These are phyloP conservation scores for Magallana nippona DNA, from an alignment of 2,888 invertebrate genomes.

Conservation along the genomic window DNA sequence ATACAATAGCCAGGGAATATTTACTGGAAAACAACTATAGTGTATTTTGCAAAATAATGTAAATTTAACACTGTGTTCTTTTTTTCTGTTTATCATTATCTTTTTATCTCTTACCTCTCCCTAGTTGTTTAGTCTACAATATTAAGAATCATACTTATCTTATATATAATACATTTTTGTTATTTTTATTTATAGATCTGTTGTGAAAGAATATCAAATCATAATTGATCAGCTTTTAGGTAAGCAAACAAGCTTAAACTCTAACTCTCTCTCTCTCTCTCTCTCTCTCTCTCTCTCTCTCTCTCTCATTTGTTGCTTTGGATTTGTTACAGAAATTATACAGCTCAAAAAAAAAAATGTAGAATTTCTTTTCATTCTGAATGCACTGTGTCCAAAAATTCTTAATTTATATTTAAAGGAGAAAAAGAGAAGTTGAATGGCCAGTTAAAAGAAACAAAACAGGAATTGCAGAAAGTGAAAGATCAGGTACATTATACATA, in stretches of 20 bases:
- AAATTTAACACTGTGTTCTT: too few species aligned
- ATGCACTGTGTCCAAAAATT: neutral
- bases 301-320: neutral
- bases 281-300: too few species aligned
- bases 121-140: too few species aligned
- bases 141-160: too few species aligned
- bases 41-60: too few species aligned
- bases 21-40: too few species aligned
- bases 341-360: neutral
- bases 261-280: neutral
- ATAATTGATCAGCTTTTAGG: conserved; percentile 86
- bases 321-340: too few species aligned
- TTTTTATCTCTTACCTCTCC: too few species aligned
- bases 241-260: conserved; percentile 51
- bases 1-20: too few species aligned
- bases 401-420: conserved; percentile 73
- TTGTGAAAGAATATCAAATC: conserved; percentile 88
- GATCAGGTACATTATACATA: conserved; percentile 82
- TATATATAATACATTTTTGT: neutral
- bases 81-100: neutral
- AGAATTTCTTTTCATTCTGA: neutral
- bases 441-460: conserved; percentile 47
- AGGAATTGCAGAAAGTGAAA: conserved; percentile 81
- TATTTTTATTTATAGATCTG: conserved; percentile 82
- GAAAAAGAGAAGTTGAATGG: conserved; percentile 84